Percentiles rank a stretch among this genome's conserved stretches.
Evolutionary conservation across 2,113 vertebrate species (phyloP).

Genomic region (Psilopogon haemacephalus): DNA sequence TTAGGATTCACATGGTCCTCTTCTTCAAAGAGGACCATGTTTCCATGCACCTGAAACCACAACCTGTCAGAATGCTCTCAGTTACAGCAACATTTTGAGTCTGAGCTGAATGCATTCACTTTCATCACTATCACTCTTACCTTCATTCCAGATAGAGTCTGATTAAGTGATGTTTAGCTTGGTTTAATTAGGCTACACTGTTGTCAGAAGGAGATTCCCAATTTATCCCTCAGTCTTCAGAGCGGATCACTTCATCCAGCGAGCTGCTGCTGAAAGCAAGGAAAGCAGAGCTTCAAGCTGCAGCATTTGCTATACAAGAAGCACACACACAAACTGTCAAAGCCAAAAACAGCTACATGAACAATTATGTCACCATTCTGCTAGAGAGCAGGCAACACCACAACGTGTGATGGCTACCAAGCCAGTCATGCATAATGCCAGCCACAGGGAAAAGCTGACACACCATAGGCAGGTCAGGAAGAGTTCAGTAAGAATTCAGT

Average conservation of each 20-base stretch:
- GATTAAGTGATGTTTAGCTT: background rate
- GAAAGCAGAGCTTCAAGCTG: background rate
- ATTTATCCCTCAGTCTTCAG: constrained; percentile 11
- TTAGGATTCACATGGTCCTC: background rate
- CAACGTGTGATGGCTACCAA: background rate
- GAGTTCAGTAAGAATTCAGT: background rate
- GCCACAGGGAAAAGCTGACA: background rate
- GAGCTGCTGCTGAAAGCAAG: background rate
- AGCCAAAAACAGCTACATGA: background rate
- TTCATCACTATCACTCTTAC: background rate
- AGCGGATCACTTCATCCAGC: background rate
- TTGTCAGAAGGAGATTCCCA: background rate
- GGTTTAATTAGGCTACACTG: background rate
- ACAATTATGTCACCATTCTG: background rate
- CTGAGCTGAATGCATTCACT: background rate
- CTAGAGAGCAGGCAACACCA: background rate
- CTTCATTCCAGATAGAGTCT: background rate
- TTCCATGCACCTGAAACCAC: background rate
- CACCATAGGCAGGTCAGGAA: background rate
- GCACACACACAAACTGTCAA: background rate
- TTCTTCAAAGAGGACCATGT: background rate
- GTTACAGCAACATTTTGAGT: background rate
- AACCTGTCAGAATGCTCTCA: background rate
- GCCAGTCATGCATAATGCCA: background rate
- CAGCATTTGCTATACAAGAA: background rate